Evolutionary conservation across 1,140 invertebrate genomes (phyloP), one percentile per base, ranked within the genome.

Genomic region (Dendroctonus valens): DNA sequence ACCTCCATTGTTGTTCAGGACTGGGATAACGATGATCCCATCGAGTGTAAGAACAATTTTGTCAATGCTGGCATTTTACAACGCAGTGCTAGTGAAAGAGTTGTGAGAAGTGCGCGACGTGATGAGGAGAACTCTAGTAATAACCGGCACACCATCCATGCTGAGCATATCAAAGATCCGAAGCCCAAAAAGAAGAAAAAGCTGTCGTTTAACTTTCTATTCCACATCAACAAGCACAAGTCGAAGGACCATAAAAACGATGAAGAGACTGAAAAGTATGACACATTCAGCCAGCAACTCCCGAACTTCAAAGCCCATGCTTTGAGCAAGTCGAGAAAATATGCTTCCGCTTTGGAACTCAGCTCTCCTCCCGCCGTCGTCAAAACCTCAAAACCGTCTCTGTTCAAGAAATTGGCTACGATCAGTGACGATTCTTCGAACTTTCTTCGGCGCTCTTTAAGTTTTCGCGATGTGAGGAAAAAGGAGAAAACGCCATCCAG

Each of bases 401-500:
- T 77, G 41, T 62, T 76, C 39, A 74, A 71, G 48, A 75, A 71
- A 65, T 59, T 72, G 5, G 15, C 73, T 1, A 51, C 66, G 57
- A 68, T 75, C 7, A 62, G 71, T 5, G 70, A 78, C 26, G 73
- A 74, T n/a, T 73, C 73, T 0, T 59, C 71, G 3, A 69, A 51
- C n/a, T 71, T 73, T 41, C 63, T 78, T 7, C 72, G 70, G 63
- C 66, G 77, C 6, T 75, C 75, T 5, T 68, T 78, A 8, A 78
- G 77, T 58, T 70, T 78, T 50, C 64, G 75, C 39, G 72, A 74
- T 42, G 59, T 75, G 9, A 67, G 55, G n/a, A 69, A 69, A 40
- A 71, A 70, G 39, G 72, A 74, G 5, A 72, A 70, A 63, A 49
- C 59, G 7, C 61, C 69, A 48, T 64, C 68, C 12, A 67, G 72